Percentiles rank a stretch among this genome's conserved stretches.
phyloP scores from a whole-genome alignment of 2,888 invertebrate species.

The Drosophila mimica region DNA sequence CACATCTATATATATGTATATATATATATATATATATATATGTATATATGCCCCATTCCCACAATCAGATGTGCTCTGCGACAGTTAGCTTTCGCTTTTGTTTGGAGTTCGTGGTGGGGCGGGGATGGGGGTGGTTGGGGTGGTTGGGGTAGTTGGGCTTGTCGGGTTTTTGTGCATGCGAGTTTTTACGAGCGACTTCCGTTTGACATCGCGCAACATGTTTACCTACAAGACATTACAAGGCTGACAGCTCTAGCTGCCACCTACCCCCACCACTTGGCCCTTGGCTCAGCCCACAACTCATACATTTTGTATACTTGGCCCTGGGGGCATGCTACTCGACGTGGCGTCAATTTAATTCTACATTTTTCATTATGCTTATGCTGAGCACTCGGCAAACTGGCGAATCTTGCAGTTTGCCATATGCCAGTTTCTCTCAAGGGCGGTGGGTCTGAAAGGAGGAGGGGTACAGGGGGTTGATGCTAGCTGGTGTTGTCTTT shows the following conservation, averaged over 20 bases:
- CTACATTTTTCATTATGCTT: slow-evolving; percentile 80
- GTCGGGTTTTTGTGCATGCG: slow-evolving; percentile 34
- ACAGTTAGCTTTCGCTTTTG: slow-evolving; percentile 56
- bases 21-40: slow-evolving; percentile 23
- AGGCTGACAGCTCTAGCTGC: slow-evolving; percentile 51
- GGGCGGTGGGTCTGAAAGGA: background rate
- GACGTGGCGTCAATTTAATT: slow-evolving; percentile 77
- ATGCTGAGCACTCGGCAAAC: slow-evolving; percentile 40
- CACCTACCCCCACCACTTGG: background rate
- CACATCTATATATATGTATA: slow-evolving; percentile 14
- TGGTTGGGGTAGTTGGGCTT: background rate
- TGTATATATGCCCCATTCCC: background rate
- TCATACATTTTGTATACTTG: slow-evolving; percentile 36
- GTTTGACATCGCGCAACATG: slow-evolving; percentile 73
- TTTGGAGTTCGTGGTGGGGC: background rate
- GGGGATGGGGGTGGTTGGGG: too few relatives aligned
- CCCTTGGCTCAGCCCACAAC: background rate
- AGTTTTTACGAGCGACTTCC: slow-evolving; percentile 79
- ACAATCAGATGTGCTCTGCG: slow-evolving; percentile 46
- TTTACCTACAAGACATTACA: slow-evolving; percentile 81
- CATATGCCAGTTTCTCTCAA: slow-evolving; percentile 31
- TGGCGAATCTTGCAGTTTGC: slow-evolving; percentile 32
- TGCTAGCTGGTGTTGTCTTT: slow-evolving; percentile 52
- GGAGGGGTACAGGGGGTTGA: background rate
- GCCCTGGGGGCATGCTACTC: slow-evolving; percentile 48